Evolutionary conservation across 2,113 vertebrate species (phyloP), one percentile per base, ranked within the genome.

Genomic region (Acrocephalus kingi): DNA sequence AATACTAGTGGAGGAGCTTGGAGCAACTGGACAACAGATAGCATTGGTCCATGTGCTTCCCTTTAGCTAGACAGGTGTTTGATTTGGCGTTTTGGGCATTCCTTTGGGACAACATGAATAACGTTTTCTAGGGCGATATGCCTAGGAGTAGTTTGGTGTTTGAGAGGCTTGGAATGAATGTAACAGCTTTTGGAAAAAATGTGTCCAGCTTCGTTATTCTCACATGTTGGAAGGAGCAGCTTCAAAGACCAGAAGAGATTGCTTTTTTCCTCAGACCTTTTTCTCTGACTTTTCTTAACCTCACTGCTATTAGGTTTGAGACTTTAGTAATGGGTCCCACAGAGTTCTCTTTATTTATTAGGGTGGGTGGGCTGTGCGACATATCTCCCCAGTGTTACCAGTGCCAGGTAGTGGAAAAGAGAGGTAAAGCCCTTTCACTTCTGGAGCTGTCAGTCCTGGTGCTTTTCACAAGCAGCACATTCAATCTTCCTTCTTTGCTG

Each of bases 201-300:
- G 3, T 11, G 21, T 74, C 83, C 5, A 11, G 8, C 30, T 84
- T 39, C 0, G 0, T 56, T 86, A 54, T 41, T 90, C 13, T n/a
- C 18, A 43, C 0, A 0, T 39, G 8, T 46, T 67, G 31, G 24
- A 6, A 11, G 41, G 48, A 71, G 30, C 31, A 76, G 27, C 51
- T 67, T 35, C 43, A 62, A 90, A 74, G 83, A 67, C 51, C 16
- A 4, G 1, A 35, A 79, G 71, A 18, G 19, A 35, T 24, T 5
- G 1, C 18, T 13, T 61, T 84, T 80, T 19, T 28, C 49, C 66
- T 91, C 74, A 68, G 56, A 54, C 4, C 33, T 72, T 81, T 89
- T 81, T 9, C 28, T 85, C 52, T 25, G 16, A 20, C 11, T 31
- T 55, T 72, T 58, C 25, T 82, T 52, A 69, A 39, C 56, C 6